These are phyloP conservation scores for Hormiphora californensis DNA, from an alignment of 37 sponge, comb jelly and placozoan species.

Conservation along the genomic window DNA sequence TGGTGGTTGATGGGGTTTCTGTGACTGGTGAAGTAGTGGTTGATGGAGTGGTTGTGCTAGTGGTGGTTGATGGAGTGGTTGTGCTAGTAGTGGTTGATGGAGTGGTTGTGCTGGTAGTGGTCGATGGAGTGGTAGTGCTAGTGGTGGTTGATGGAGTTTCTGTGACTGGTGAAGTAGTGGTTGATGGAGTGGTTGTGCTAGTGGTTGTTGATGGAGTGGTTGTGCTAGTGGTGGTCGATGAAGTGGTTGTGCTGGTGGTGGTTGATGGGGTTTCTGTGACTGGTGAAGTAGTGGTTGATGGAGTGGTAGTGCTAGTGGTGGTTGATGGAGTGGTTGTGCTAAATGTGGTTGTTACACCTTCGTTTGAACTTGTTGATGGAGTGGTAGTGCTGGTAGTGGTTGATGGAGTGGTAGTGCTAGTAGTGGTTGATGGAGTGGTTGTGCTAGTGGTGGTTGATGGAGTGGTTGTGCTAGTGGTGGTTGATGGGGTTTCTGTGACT, in stretches of 20 bases:
- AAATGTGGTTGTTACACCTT: too few species aligned
- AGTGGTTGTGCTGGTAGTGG: background rate
- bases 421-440: background rate
- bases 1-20: background rate
- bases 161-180: background rate
- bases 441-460: background rate
- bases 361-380: too few species aligned
- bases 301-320: background rate
- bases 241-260: background rate
- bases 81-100: too few species aligned
- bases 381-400: slow-evolving; percentile 14
- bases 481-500: background rate
- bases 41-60: background rate
- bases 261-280: background rate
- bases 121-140: background rate
- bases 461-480: background rate
- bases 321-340: background rate
- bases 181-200: background rate
- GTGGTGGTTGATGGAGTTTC: background rate
- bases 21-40: background rate
- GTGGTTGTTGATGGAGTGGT: background rate
- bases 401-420: background rate
- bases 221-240: background rate
- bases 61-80: background rate
- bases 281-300: background rate